Evolutionary conservation across 2,797 vertebrate genomes (phyloP).

Genomic region (Tiaroga cobitis): DNA sequence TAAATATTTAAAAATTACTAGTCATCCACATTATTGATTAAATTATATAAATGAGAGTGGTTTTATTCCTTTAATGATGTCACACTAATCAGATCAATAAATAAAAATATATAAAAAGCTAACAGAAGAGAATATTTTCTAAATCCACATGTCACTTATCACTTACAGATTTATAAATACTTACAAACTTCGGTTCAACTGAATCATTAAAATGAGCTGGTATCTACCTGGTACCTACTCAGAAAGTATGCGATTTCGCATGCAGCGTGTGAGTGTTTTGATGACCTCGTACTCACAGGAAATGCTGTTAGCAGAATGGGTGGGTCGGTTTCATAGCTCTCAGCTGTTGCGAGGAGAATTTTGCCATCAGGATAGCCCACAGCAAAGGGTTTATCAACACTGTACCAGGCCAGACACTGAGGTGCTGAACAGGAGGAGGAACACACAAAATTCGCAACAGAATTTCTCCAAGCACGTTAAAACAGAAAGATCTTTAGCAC

Average conservation of each 20-base stretch:
- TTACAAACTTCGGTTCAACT: too few relatives aligned
- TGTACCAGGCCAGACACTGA: constrained; percentile 81
- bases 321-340: constrained; percentile 72
- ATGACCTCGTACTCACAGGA: constrained; percentile 70
- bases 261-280: neutral
- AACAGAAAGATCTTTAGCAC: neutral
- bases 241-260: neutral
- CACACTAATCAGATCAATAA: too few relatives aligned
- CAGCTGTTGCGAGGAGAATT: constrained; percentile 74
- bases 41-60: neutral
- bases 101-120: too few relatives aligned
- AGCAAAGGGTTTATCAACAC: constrained; percentile 79
- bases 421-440: constrained; percentile 67
- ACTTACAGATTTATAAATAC: too few relatives aligned
- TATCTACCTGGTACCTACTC: too few relatives aligned
- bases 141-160: too few relatives aligned
- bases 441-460: neutral
- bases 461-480: neutral
- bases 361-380: constrained; percentile 82
- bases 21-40: neutral
- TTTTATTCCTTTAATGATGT: neutral
- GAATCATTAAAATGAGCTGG: too few relatives aligned
- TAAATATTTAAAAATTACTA: neutral
- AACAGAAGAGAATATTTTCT: too few relatives aligned
- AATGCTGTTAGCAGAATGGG: constrained; percentile 76